Base-by-base conservation (phyloP, 2,797 vertebrate species). In the Calcarius lapponicus region DNA sequence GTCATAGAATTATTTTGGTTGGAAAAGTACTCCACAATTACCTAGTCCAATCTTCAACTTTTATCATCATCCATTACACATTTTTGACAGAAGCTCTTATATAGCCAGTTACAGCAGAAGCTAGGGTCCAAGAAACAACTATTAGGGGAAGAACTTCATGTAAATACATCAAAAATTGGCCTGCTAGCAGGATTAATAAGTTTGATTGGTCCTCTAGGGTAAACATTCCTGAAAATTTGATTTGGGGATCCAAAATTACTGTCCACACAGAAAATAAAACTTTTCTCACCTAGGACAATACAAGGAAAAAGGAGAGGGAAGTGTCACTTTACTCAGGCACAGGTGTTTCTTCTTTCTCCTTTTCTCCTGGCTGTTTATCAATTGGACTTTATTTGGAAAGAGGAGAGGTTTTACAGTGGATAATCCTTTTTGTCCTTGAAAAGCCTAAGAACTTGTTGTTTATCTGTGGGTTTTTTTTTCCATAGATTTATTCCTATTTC, bases 361-460 rank as follows among this genome's bases (percentile, higher is more conserved):
- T 8, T 42, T 93, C 31, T 56, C 57, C n/a, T 83, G 5, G 2
- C 31, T 78, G 20, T 90, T 92, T 86, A 34, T 73, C 54, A 75
- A 13, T 10, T 20, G 31, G 73, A 61, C 25, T 61, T 80, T 16
- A 31, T 56, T 75, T 79, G 60, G 17, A 88, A 90, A 61, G 40
- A 85, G 40, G 29, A 90, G 53, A 65, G 17, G 26, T 83, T 88
- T 94, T 90, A 56, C n/a, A 67, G 24, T 26, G 45, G 24, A 78
- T 95, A 93, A 94, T 82, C 40, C 43, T 51, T 87, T 93, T 73
- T 76, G 78, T 64, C 51, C 48, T 76, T 89, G 62, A 91, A 93
- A 81, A 36, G 29, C 18, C 20, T 20, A 8, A 79, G 50, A 79
- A 56, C 31, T 66, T 78, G 17, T 29, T 58, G 16, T 78, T 84